These are phyloP conservation scores for Lypha dubia DNA, from an alignment of 2,888 invertebrate genomes.

Conservation along the genomic window DNA sequence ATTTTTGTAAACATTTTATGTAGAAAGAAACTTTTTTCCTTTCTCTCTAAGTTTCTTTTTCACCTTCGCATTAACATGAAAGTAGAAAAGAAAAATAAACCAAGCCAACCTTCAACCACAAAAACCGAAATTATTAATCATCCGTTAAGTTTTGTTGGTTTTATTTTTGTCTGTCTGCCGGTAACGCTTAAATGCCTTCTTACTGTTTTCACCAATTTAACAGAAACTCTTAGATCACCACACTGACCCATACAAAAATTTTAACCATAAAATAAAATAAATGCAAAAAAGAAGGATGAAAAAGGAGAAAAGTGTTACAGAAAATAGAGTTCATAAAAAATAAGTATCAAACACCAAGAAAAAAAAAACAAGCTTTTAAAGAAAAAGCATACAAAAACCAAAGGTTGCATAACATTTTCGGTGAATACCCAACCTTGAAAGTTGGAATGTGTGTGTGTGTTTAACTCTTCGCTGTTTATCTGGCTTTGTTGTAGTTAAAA, in stretches of 20 bases:
- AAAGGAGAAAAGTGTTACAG: constrained; percentile 7
- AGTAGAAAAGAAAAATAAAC: neutral
- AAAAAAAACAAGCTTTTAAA: constrained; percentile 15
- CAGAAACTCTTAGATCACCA: constrained; percentile 61
- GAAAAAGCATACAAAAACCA: neutral
- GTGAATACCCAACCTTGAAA: neutral
- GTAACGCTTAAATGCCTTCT: constrained; percentile 61
- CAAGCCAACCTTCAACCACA: constrained; percentile 36
- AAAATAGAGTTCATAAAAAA: constrained; percentile 44
- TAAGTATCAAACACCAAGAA: constrained; percentile 17
- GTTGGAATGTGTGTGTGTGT: neutral
- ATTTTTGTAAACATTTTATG: neutral
- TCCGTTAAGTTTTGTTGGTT: constrained; percentile 67
- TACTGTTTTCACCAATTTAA: constrained; percentile 51
- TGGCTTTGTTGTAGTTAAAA: neutral
- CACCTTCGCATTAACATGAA: neutral
- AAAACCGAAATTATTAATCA: constrained; percentile 70
- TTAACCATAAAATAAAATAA: constrained; percentile 39
- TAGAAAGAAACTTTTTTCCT: neutral
- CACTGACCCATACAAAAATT: constrained; percentile 62
- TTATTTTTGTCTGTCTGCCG: constrained; percentile 15
- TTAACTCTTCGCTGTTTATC: neutral
- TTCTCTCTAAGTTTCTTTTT: constrained; percentile 3
- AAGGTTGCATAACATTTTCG: constrained; percentile 5
- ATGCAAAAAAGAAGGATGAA: neutral